Evolutionary conservation across 1,140 invertebrate genomes (phyloP), one percentile per base, ranked within the genome.

Genomic region (Brachionus manjavacas): DNA sequence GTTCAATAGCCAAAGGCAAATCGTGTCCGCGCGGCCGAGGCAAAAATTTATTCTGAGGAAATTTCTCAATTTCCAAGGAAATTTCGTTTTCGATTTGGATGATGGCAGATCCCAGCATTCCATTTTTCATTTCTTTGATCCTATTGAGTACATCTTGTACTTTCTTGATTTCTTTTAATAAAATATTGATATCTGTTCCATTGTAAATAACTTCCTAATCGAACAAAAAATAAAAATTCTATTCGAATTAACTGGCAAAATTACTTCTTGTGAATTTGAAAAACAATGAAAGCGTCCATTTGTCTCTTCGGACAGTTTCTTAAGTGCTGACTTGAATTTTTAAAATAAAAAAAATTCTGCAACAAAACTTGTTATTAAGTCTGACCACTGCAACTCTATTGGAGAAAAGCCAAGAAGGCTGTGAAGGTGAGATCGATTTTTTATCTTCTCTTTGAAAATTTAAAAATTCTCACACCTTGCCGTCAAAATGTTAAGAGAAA

Each of bases 91-190:
- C 88, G 55, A 90, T 89, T 81, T 86, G 88, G 78, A 89, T 87
- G 11, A 89, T 84, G 43, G 89, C 88, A 85, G 86, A 89, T 64
- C 88, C 89, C 86, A 90, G 87, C 87, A 90, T 88, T 1, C 89
- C 89, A 55, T 88, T 85, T 68, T 88, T 86, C 88, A 90, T 92
- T 86, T 94, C 92, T 88, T 96, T 95, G 84, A 97, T 93, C 85
- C 93, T 93, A 87, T 95, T 94, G 0, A 97, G 92, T 0, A 95
- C 90, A 85, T 94, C 93, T 85, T 91, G 88, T 4, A 86, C 87
- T 80, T 87, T 87, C 85, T 89, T 86, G 35, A 90, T 88, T 85
- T 90, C 89, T 70, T 87, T 87, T 83, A 90, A 52, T 41, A 90
- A 78, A 4, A 88, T 46, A 72, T 87, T 87, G 74, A 90, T 89